A percentile compares a stretch with the other conserved stretches of the same genome.
These are phyloP conservation scores for Drosophila pegasa DNA, from an alignment of 2,888 invertebrate genomes.

Conservation along the genomic window DNA sequence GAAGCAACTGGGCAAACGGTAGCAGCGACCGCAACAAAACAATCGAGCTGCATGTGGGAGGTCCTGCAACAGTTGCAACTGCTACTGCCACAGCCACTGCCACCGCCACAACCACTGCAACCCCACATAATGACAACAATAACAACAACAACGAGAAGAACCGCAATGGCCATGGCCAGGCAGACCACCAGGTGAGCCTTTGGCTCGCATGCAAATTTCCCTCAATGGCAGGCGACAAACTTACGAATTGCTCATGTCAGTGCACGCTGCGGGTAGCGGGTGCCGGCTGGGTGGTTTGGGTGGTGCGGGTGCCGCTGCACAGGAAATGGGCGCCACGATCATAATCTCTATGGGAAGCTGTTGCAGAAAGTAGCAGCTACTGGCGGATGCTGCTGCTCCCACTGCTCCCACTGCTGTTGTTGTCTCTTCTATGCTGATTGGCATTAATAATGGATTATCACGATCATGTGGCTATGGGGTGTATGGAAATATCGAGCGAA, in stretches of 20 bases:
- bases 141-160: slow-evolving; percentile 62
- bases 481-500: slow-evolving; percentile 82
- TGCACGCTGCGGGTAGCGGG: slow-evolving; percentile 57
- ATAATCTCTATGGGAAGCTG: slow-evolving; percentile 75
- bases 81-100: slow-evolving; percentile 35
- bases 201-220: slow-evolving; percentile 72
- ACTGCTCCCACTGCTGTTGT: slow-evolving; percentile 31
- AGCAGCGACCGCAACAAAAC: slow-evolving; percentile 74
- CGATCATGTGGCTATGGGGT: slow-evolving; percentile 71
- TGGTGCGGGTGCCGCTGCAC: slow-evolving; percentile 41
- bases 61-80: slow-evolving; percentile 60
- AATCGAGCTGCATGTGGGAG: slow-evolving; percentile 76
- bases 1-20: slow-evolving; percentile 68
- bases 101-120: slow-evolving; percentile 35
- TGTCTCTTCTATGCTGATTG: slow-evolving; percentile 84
- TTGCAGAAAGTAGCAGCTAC: slow-evolving; percentile 41
- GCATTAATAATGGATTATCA: slow-evolving; percentile 86
- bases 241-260: slow-evolving; percentile 82
- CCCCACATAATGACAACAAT: slow-evolving; percentile 74
- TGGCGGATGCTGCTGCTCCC: slow-evolving; percentile 33
- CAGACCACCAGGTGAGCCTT: slow-evolving; percentile 69
- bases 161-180: slow-evolving; percentile 38
- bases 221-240: slow-evolving; percentile 79
- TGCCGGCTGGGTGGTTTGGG: slow-evolving; percentile 59
- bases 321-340: slow-evolving; percentile 73